A percentile compares a stretch with the other conserved stretches of the same genome.
Evolutionary conservation across 2,888 invertebrate species (phyloP).

Genomic region (Drosophila suboccidentalis): DNA sequence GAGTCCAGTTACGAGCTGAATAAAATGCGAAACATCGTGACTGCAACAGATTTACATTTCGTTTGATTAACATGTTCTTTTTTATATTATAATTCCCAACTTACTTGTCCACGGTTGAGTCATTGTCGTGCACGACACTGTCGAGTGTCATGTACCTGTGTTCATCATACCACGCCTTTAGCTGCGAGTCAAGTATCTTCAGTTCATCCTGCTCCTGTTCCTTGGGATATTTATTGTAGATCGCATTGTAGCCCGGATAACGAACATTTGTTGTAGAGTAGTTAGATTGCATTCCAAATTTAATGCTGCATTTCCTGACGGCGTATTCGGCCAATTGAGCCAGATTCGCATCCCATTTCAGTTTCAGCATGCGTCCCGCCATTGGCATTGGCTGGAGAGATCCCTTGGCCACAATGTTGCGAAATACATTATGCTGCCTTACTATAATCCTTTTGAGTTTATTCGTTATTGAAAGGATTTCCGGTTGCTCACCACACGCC

Average conservation of each 20-base stretch:
- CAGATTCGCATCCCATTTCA: constrained; percentile 25
- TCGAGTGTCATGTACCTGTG: neutral
- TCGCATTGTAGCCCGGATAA: constrained; percentile 20
- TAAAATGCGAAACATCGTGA: constrained; percentile 20
- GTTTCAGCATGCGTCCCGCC: constrained; percentile 11
- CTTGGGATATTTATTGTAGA: constrained; percentile 5
- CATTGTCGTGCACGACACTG: too few species aligned
- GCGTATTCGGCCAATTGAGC: constrained; percentile 19
- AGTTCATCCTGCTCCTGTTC: neutral
- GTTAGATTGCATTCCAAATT: neutral
- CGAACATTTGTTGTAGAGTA: neutral
- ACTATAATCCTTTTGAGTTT: constrained; percentile 1
- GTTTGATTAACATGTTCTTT: neutral
- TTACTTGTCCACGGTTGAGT: too few species aligned
- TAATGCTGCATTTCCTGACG: neutral
- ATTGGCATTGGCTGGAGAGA: constrained; percentile 1
- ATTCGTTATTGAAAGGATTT: neutral
- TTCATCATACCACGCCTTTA: constrained; percentile 22
- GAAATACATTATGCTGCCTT: constrained; percentile 26
- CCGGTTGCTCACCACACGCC: neutral
- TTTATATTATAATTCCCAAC: too few species aligned
- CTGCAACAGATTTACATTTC: neutral
- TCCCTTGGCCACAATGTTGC: constrained; percentile 38
- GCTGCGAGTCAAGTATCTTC: constrained; percentile 4
- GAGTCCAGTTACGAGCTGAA: constrained; percentile 15